Evolutionary conservation across 2,113 vertebrate species (phyloP).

Genomic region (Xenus cinereus): DNA sequence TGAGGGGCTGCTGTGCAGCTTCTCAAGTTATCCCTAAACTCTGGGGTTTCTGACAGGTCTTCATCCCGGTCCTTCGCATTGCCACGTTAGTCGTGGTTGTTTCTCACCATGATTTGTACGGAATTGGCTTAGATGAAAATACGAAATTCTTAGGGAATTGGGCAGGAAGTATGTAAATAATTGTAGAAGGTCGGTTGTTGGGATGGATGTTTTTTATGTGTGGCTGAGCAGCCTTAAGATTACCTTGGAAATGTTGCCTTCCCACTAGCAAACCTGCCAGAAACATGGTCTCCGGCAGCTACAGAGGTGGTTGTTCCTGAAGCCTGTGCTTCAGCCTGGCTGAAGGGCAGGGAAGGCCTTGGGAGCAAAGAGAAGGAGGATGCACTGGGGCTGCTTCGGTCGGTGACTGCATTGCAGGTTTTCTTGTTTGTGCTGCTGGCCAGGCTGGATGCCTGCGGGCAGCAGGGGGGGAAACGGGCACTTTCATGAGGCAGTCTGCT

Average conservation of each 20-base stretch:
- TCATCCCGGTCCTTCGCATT: fast-evolving
- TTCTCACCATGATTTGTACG: fast-evolving
- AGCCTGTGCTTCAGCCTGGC: not conserved
- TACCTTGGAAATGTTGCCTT: not conserved
- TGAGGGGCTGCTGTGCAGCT: not conserved
- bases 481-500: fast-evolving
- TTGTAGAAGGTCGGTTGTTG: not conserved
- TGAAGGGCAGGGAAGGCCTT: fast-evolving
- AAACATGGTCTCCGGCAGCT: not conserved
- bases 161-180: not conserved
- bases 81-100: fast-evolving
- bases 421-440: not conserved
- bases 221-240: fast-evolving
- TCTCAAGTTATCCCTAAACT: fast-evolving
- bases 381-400: not conserved
- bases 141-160: not conserved
- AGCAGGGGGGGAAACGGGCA: fast-evolving
- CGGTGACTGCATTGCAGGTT: not conserved
- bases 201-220: fast-evolving
- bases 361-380: fast-evolving
- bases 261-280: fast-evolving
- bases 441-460: fast-evolving
- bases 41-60: too few relatives aligned
- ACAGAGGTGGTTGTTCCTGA: fast-evolving
- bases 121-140: fast-evolving